Conservation (phyloP, 1,140 invertebrate genomes). For the Ruditapes philippinarum region DNA sequence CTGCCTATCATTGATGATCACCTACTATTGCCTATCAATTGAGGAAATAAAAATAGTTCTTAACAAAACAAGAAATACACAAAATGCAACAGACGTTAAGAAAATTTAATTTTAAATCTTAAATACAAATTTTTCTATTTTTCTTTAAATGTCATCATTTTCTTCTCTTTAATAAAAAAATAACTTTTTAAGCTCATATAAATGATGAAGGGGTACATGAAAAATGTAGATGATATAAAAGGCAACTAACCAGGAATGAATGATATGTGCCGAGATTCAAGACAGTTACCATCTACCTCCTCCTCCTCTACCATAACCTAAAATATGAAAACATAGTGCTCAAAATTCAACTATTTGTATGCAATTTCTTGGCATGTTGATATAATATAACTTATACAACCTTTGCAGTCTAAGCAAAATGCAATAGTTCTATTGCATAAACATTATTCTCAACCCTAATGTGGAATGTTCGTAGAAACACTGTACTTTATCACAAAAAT, state of each 20-base stretch:
- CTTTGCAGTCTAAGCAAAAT: too few relatives aligned
- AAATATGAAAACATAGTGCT: too few relatives aligned
- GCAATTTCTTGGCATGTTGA: too few relatives aligned
- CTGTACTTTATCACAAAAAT: too few relatives aligned
- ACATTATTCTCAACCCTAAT: too few relatives aligned
- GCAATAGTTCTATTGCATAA: too few relatives aligned
- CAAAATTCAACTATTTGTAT: too few relatives aligned
- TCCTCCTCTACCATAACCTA: constrained; percentile 63
- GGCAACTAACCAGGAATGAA: constrained; percentile 25
- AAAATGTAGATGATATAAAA: not conserved
- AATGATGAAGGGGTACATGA: constrained; percentile 3
- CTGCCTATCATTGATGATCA: constrained; percentile 32
- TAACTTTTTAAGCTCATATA: constrained; percentile 13
- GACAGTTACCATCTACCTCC: constrained; percentile 31
- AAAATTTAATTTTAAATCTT: not conserved
- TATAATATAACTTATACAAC: too few relatives aligned
- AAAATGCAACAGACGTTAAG: not conserved
- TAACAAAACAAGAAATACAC: constrained; percentile 30
- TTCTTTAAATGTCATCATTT: not conserved
- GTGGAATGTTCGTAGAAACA: too few relatives aligned
- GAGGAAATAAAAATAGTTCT: constrained; percentile 43
- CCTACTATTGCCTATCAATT: constrained; percentile 48
- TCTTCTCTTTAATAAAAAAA: not conserved
- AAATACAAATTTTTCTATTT: too few relatives aligned
- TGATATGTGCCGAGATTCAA: constrained; percentile 56